Evolutionary conservation across 2,888 invertebrate species (phyloP).

Genomic region (Malthinus flaveolus): DNA sequence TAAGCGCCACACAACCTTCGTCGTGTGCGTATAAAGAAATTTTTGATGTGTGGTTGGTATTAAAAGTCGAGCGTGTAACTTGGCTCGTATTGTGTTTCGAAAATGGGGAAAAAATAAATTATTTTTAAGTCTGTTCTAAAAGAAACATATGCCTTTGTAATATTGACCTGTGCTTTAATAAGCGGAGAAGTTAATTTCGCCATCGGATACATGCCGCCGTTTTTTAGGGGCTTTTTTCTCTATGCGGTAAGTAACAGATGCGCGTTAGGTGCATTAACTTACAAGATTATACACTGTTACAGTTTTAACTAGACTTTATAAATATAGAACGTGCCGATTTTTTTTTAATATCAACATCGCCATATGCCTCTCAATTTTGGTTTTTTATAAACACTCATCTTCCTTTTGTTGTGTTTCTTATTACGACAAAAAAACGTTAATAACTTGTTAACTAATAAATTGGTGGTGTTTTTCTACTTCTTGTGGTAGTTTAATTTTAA

Average conservation of each 20-base stretch:
- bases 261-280: conserved; percentile 14
- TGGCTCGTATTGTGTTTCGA: conserved; percentile 10
- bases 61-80: conserved; percentile 10
- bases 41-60: background rate
- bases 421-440: background rate
- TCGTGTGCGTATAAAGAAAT: too few relatives aligned
- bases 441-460: conserved; percentile 2
- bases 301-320: conserved; percentile 13
- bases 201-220: conserved; percentile 13
- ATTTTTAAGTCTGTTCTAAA: conserved; percentile 10
- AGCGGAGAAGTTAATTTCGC: conserved; percentile 20
- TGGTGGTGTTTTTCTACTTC: background rate
- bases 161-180: conserved; percentile 17
- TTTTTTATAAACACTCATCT: conserved; percentile 13
- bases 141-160: conserved; percentile 15
- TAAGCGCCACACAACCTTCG: too few relatives aligned
- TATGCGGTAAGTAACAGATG: conserved; percentile 18
- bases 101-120: conserved; percentile 12
- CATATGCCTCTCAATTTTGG: conserved; percentile 10
- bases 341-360: conserved; percentile 15
- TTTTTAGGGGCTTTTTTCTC: conserved; percentile 15
- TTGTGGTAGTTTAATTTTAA: background rate
- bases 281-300: conserved; percentile 15
- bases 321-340: conserved; percentile 24
- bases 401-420: conserved; percentile 5